These are phyloP conservation scores for Drosophila arawakana DNA, from an alignment of 1,140 invertebrate species.

Conservation along the genomic window DNA sequence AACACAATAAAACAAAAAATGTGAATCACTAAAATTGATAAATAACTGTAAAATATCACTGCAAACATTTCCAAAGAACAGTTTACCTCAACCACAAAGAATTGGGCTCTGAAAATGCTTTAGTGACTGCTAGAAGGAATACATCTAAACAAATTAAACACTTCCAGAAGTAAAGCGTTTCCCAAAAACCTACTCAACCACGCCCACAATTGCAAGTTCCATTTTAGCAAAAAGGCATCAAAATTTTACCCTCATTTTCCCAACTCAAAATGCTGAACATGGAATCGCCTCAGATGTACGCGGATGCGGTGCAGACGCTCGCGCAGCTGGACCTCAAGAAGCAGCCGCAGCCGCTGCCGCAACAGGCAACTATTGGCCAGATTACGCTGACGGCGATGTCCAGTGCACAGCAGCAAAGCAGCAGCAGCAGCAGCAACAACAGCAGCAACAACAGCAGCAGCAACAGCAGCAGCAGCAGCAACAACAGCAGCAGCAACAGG, in stretches of 20 bases:
- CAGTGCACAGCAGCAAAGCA: constrained; percentile 85
- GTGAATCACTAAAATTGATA: background rate
- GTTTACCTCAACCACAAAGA: constrained; percentile 33
- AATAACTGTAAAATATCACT: background rate
- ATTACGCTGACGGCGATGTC: constrained; percentile 85
- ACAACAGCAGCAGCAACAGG: constrained; percentile 75
- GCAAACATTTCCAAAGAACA: constrained; percentile 49
- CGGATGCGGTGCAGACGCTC: constrained; percentile 85
- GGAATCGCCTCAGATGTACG: constrained; percentile 90
- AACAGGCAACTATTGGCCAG: constrained; percentile 85
- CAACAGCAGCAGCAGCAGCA: constrained; percentile 62
- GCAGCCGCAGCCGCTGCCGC: constrained; percentile 77
- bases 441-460: constrained; percentile 71
- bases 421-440: constrained; percentile 72
- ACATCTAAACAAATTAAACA: background rate
- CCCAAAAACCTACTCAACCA: background rate
- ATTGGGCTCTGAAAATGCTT: constrained; percentile 27
- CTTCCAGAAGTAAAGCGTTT: background rate
- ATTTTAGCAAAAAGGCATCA: constrained; percentile 63
- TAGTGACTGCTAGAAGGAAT: constrained; percentile 8
- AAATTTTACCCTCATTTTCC: constrained; percentile 81
- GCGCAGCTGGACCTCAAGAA: constrained; percentile 84
- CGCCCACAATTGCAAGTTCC: constrained; percentile 1
- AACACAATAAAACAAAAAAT: constrained; percentile 2
- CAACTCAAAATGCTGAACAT: constrained; percentile 85